phyloP scores from a whole-genome alignment of 2,797 vertebrate genomes.

The Coccyzus lansbergi region DNA sequence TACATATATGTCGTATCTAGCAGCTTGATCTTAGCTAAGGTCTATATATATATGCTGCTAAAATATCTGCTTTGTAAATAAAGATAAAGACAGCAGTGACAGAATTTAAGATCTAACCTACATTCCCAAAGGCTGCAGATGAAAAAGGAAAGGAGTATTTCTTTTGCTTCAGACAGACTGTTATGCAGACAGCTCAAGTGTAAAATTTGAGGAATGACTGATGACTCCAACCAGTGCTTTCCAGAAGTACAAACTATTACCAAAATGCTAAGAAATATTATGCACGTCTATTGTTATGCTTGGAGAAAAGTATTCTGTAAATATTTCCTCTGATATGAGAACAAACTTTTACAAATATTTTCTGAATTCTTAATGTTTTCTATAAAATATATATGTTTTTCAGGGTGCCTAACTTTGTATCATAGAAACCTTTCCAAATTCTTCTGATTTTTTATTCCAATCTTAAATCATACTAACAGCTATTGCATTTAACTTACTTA shows the following conservation, averaged over 20 bases:
- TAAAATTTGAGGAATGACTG: background rate
- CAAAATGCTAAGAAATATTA: background rate
- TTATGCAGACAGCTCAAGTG: background rate
- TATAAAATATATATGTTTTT: background rate
- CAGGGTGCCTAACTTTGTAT: background rate
- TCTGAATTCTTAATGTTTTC: background rate
- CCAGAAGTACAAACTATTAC: background rate
- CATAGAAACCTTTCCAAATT: background rate
- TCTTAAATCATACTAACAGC: background rate
- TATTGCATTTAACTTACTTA: background rate
- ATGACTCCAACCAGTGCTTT: background rate
- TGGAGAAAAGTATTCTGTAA: background rate
- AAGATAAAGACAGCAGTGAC: background rate
- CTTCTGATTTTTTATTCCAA: background rate
- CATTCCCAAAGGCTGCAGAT: background rate
- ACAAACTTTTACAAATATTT: background rate
- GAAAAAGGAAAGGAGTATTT: background rate
- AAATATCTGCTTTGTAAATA: background rate
- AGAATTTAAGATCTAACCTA: background rate
- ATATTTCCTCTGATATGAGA: background rate
- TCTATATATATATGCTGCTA: background rate
- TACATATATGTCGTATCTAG: background rate
- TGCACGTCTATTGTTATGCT: background rate
- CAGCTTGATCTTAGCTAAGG: background rate
- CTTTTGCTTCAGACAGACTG: background rate